Evolutionary conservation across 2,888 invertebrate genomes (phyloP).

Genomic region (Melanophora roralis): DNA sequence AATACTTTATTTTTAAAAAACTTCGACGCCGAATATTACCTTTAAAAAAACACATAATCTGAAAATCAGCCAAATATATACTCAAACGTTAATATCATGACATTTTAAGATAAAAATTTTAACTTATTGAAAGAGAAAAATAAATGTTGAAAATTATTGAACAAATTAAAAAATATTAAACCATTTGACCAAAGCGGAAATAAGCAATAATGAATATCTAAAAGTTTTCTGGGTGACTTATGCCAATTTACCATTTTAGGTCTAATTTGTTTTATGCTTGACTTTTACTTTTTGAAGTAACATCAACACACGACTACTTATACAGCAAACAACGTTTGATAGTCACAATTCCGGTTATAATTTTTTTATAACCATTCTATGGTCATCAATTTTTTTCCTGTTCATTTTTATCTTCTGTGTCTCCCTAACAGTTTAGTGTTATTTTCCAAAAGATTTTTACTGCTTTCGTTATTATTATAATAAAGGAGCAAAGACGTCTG

Average conservation of each 20-base stretch:
- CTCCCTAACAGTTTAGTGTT: not conserved
- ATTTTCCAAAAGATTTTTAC: conserved; percentile 28
- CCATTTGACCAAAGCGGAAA: conserved; percentile 24
- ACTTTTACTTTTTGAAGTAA: conserved; percentile 12
- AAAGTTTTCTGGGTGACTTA: conserved; percentile 66
- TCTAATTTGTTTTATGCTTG: conserved; percentile 68
- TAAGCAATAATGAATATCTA: conserved; percentile 48
- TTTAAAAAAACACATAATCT: too few relatives aligned
- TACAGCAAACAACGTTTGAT: not conserved
- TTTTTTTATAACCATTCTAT: conserved; percentile 2
- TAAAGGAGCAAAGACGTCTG: not conserved
- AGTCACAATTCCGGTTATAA: not conserved
- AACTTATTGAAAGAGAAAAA: too few relatives aligned
- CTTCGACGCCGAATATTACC: too few relatives aligned
- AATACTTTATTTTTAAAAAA: too few relatives aligned
- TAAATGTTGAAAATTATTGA: too few relatives aligned
- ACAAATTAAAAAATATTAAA: too few relatives aligned
- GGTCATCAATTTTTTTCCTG: not conserved
- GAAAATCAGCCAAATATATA: too few relatives aligned
- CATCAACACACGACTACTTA: not conserved
- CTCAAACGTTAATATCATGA: too few relatives aligned
- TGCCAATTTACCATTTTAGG: conserved; percentile 70
- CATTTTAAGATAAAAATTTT: too few relatives aligned
- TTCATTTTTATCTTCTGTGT: not conserved
- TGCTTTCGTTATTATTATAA: conserved; percentile 30